Conservation (phyloP, 2,888 invertebrate species). For the Hemaris fuciformis region DNA sequence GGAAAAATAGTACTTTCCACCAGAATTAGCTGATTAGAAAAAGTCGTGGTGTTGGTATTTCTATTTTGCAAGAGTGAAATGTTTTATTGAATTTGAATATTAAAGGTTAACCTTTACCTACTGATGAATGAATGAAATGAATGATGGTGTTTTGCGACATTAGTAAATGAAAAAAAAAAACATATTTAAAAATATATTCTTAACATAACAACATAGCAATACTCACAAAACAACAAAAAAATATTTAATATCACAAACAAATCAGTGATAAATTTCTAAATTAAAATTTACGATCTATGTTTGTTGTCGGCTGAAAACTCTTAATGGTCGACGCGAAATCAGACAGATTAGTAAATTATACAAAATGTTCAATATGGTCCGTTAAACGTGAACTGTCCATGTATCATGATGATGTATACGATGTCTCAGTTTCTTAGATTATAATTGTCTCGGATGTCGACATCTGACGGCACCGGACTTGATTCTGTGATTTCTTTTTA, state of each 20-base stretch:
- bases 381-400: neutral
- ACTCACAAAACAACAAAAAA: neutral
- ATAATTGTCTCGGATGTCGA: neutral
- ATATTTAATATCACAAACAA: neutral
- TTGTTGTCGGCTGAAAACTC: neutral
- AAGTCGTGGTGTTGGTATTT: too few species aligned
- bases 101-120: too few species aligned
- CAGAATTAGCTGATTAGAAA: too few species aligned
- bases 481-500: slow-evolving; percentile 7
- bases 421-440: neutral
- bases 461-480: neutral
- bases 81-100: too few species aligned
- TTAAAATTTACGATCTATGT: neutral
- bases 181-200: neutral
- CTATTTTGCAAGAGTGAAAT: too few species aligned
- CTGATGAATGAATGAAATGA: too few species aligned
- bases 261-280: neutral
- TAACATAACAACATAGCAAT: neutral
- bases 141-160: too few species aligned
- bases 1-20: too few species aligned
- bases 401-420: neutral
- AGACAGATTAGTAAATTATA: slow-evolving; percentile 3
- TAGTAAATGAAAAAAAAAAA: neutral
- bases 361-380: neutral
- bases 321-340: neutral